Evolutionary conservation across 2,888 invertebrate species (phyloP).

Genomic region (Ellobium chinense): DNA sequence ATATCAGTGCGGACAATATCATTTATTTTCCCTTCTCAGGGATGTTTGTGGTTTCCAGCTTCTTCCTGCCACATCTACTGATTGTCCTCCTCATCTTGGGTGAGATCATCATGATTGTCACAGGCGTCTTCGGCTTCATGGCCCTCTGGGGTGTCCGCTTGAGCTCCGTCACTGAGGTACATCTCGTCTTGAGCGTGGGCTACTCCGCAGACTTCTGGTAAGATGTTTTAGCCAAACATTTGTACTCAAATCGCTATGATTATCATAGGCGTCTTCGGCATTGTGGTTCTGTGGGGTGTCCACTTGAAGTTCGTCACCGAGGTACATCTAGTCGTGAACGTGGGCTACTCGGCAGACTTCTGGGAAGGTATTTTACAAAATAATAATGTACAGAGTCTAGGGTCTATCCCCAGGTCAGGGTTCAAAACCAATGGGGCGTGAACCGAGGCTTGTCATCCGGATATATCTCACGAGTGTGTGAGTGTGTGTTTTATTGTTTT

Average conservation of each 20-base stretch:
- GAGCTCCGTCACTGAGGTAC: slow-evolving; percentile 71
- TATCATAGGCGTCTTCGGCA: slow-evolving; percentile 71
- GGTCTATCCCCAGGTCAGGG: no score
- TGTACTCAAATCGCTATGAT: no score
- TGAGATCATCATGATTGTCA: slow-evolving; percentile 66
- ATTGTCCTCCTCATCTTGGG: slow-evolving; percentile 62
- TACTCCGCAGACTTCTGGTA: slow-evolving; percentile 68
- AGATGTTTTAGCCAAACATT: neutral
- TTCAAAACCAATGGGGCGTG: no score
- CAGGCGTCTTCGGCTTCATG: slow-evolving; percentile 70
- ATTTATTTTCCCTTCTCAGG: slow-evolving; percentile 34
- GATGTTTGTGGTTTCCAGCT: slow-evolving; percentile 65
- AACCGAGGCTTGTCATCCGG: no score
- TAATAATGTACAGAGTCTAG: no score
- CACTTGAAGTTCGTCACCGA: slow-evolving; percentile 69
- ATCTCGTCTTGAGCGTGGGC: slow-evolving; percentile 71
- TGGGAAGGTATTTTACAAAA: slow-evolving; percentile 9
- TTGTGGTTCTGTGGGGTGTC: slow-evolving; percentile 65
- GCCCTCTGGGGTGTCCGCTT: slow-evolving; percentile 63
- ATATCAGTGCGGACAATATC: no score
- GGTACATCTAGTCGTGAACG: slow-evolving; percentile 71
- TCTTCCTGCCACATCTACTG: slow-evolving; percentile 70
- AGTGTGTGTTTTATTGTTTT: no score
- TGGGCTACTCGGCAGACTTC: slow-evolving; percentile 72
- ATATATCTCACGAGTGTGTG: no score